Base-by-base conservation (phyloP, 92 coral and sea anemone genomes). In the Porites evermanni region DNA sequence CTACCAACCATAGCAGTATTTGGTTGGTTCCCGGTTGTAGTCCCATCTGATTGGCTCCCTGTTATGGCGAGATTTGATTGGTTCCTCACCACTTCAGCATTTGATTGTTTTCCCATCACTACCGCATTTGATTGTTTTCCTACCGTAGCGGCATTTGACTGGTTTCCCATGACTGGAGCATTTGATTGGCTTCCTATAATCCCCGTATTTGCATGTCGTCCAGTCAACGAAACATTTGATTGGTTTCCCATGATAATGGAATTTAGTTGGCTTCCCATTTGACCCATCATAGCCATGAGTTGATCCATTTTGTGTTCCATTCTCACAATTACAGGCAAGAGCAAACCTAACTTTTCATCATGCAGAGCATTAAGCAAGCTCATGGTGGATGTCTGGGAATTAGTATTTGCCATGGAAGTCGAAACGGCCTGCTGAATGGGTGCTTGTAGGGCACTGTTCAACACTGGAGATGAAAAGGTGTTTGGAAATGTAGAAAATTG, bases 251-350 rank as follows among this genome's bases (percentile, higher is more conserved):
- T 66, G 50, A 65, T 4, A 17, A 58, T 24, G 17, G 67, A 8
- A 75, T 75, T 75, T 13, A 54, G 52, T 67, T 75, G 65, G 65
- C 56, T 75, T 58, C 64, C 79, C 66, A 59, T 5, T 58, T 75
- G 79, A 12, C 83, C 83, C 18, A 79, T 20, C 44, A 64, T 16
- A 50, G 83, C 83, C 72, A 79, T 79, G 21, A 79, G 56, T 21
- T 79, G 83, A 66, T 79, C 83, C 29, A 79, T 79, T 53, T 79
- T 79, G 72, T 79, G 83, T 17, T 79, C 83, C 83, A 79, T 79
- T 20, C 73, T 20, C 13, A 79, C 64, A 7, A 79, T 65, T 18
- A 79, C 83, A 20, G 83, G 83, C 5, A 79, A 50, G 52, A 79
- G 70, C 61, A 79, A n/a, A 10, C 61, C 83, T 6, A 79, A 59